phyloP scores from a whole-genome alignment of 2,888 invertebrate species.

The Leptopilina drosophilae region DNA sequence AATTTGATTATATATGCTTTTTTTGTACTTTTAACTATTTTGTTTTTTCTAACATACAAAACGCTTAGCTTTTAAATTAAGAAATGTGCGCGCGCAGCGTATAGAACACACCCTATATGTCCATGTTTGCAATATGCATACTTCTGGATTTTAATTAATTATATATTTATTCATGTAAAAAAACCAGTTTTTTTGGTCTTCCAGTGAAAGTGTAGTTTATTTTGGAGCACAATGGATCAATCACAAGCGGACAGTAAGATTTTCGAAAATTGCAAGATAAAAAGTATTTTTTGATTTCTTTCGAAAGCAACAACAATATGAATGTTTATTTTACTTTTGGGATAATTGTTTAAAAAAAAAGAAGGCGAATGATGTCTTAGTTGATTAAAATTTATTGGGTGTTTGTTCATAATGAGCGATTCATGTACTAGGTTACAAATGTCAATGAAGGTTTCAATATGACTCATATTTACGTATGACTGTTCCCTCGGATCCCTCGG shows the following conservation, averaged over 20 bases:
- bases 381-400: neutral
- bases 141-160: constrained; percentile 37
- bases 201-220: constrained; percentile 18
- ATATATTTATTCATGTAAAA: constrained; percentile 35
- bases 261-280: neutral
- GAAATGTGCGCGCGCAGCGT: constrained; percentile 40
- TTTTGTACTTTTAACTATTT: constrained; percentile 14
- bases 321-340: neutral
- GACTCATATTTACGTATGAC: constrained; percentile 38
- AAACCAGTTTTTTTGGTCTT: constrained; percentile 21
- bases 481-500: constrained; percentile 16
- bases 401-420: neutral
- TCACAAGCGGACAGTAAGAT: constrained; percentile 35
- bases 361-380: neutral
- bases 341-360: neutral
- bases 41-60: neutral
- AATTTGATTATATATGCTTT: neutral
- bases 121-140: constrained; percentile 34
- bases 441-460: constrained; percentile 29
- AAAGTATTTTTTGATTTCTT: too few relatives aligned
- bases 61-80: constrained; percentile 36
- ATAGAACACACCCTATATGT: constrained; percentile 39
- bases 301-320: neutral
- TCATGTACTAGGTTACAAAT: constrained; percentile 26
- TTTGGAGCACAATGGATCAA: constrained; percentile 36